Conservation (phyloP, 2,113 vertebrate species). For the Paedocypris sp. region DNA sequence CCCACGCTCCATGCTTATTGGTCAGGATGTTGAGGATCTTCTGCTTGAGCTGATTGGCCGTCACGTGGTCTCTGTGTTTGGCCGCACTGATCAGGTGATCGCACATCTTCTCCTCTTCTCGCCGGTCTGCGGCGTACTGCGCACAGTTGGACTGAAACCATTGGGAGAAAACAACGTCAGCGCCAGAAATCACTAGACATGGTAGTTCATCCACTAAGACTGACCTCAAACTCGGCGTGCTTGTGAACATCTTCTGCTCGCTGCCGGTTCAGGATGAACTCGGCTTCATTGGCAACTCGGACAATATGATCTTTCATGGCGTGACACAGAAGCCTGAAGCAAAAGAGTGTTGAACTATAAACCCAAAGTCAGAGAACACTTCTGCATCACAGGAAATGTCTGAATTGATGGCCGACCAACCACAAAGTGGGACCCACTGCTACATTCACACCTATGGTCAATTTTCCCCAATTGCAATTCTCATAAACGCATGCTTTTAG, state of each 20-base stretch:
- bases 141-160: slow-evolving; percentile 98
- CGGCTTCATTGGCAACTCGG: slow-evolving; percentile 93
- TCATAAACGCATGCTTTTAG: no score
- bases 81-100: slow-evolving; percentile 98
- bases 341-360: no score
- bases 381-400: no score
- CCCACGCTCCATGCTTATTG: slow-evolving; percentile 97
- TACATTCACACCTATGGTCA: no score
- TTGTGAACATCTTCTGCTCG: slow-evolving; percentile 97
- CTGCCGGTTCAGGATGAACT: slow-evolving; percentile 96
- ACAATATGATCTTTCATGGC: slow-evolving; percentile 99
- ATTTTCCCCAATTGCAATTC: no score
- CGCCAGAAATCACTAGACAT: no score
- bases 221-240: slow-evolving; percentile 96
- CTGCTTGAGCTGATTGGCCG: slow-evolving; percentile 95
- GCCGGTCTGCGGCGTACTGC: slow-evolving; percentile 89
- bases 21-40: slow-evolving; percentile 98
- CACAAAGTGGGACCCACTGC: no score
- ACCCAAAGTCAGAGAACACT: no score
- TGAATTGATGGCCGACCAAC: no score
- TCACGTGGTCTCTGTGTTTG: slow-evolving; percentile 94
- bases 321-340: slow-evolving; percentile 81
- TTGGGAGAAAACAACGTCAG: no score
- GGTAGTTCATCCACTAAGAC: background rate
- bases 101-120: slow-evolving; percentile 98